Evolutionary conservation across 2,888 invertebrate genomes (phyloP).

Genomic region (Parascotia fuliginaria): DNA sequence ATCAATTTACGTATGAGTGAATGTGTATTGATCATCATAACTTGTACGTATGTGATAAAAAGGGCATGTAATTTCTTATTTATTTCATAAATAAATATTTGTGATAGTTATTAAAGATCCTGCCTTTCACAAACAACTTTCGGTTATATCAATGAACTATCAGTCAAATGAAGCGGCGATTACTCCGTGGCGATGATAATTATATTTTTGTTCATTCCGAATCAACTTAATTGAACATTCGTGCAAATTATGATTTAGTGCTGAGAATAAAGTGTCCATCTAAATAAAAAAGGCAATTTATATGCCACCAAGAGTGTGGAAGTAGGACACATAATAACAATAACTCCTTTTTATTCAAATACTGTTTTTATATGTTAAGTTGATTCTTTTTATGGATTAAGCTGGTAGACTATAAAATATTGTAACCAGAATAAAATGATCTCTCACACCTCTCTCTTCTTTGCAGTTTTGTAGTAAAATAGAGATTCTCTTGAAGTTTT

Average conservation of each 20-base stretch:
- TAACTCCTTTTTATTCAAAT: conserved; percentile 33
- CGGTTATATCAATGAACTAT: conserved; percentile 32
- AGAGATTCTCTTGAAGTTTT: conserved; percentile 23
- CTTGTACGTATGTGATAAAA: conserved; percentile 5
- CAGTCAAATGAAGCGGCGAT: conserved; percentile 14
- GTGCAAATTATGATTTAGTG: conserved; percentile 41
- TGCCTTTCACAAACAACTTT: not conserved
- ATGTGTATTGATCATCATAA: conserved; percentile 13
- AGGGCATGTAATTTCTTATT: too few species aligned
- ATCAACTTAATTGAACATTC: conserved; percentile 30
- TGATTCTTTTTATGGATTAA: conserved; percentile 66
- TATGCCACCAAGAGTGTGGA: conserved; percentile 30
- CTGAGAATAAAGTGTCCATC: conserved; percentile 29
- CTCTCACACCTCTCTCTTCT: conserved; percentile 31
- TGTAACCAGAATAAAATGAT: conserved; percentile 42
- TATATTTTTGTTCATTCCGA: conserved; percentile 26
- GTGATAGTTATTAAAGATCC: conserved; percentile 13
- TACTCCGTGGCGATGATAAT: too few species aligned
- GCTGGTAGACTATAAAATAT: conserved; percentile 59
- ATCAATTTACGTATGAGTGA: conserved; percentile 6
- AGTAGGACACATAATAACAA: conserved; percentile 38
- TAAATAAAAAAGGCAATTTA: conserved; percentile 41
- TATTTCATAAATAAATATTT: too few species aligned
- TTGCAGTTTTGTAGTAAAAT: conserved; percentile 13
- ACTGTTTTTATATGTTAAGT: conserved; percentile 60